phyloP scores from a whole-genome alignment of 2,888 invertebrate genomes.

The Nomada goodeniana region DNA sequence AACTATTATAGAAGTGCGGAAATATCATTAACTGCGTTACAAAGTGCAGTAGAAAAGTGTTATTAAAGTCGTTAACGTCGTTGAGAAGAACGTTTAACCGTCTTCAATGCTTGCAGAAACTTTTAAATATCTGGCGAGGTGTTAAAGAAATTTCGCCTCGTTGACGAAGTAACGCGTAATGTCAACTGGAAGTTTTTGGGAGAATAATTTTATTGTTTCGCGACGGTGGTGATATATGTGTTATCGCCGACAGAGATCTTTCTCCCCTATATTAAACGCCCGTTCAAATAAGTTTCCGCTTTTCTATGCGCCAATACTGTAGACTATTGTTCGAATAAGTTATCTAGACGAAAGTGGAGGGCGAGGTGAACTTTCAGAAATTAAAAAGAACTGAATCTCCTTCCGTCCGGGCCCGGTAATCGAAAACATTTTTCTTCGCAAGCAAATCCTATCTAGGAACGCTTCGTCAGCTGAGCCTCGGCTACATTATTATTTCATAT shows the following conservation, averaged over 20 bases:
- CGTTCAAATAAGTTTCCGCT: conserved; percentile 47
- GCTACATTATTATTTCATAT: conserved; percentile 37
- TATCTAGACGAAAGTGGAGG: conserved; percentile 7
- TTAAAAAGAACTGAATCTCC: conserved; percentile 40
- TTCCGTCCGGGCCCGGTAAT: conserved; percentile 23
- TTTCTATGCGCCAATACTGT: conserved; percentile 50
- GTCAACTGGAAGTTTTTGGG: conserved; percentile 27
- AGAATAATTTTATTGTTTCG: conserved; percentile 28
- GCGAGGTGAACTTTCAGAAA: conserved; percentile 40
- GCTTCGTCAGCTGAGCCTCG: conserved; percentile 28
- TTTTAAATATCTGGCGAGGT: conserved; percentile 29
- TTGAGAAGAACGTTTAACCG: background rate
- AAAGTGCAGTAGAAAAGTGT: conserved; percentile 13
- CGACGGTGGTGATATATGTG: conserved; percentile 27
- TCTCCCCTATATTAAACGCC: conserved; percentile 42
- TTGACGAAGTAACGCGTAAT: conserved; percentile 21
- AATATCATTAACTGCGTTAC: conserved; percentile 22
- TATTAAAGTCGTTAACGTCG: conserved; percentile 18
- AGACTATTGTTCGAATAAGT: conserved; percentile 56
- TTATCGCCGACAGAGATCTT: conserved; percentile 12
- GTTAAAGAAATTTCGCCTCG: conserved; percentile 9
- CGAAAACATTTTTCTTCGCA: conserved; percentile 32
- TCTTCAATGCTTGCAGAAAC: conserved; percentile 14
- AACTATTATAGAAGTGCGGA: background rate
- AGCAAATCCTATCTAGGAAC: conserved; percentile 30